A percentile compares a stretch with the other conserved stretches of the same genome.
Evolutionary conservation across 1,140 invertebrate species (phyloP).

Genomic region (Bombyx mori): DNA sequence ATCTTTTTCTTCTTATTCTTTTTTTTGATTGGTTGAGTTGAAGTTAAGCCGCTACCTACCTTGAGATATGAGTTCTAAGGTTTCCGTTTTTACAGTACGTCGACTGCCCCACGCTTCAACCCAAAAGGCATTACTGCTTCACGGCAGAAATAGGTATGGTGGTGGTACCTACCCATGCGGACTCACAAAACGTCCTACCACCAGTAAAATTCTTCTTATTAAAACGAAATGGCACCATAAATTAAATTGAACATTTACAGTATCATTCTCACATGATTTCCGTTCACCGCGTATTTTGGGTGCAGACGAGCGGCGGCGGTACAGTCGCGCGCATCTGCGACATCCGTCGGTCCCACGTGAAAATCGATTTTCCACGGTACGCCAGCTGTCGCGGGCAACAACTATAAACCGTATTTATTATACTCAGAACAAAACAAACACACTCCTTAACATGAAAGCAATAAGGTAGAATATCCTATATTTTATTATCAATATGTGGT

Average conservation of each 20-base stretch:
- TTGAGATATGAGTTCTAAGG: no score
- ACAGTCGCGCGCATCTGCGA: conserved; percentile 60
- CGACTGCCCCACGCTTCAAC: no score
- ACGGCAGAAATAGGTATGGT: no score
- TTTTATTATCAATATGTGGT: not conserved
- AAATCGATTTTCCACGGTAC: conserved; percentile 70
- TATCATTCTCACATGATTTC: conserved; percentile 25
- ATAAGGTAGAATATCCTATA: conserved; percentile 23
- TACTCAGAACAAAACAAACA: conserved; percentile 9
- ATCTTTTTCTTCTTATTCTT: no score
- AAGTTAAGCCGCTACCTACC: no score
- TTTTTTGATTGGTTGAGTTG: no score
- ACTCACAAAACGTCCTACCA: no score
- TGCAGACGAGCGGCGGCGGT: conserved; percentile 36
- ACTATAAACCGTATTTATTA: conserved; percentile 26
- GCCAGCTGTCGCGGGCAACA: conserved; percentile 64
- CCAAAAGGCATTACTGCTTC: no score
- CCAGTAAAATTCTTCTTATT: not conserved
- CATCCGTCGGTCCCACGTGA: conserved; percentile 64
- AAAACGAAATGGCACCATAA: not conserved
- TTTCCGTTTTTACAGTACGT: no score
- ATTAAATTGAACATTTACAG: not conserved
- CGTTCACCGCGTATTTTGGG: conserved; percentile 41
- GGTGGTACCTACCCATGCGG: no score
- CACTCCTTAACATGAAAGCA: conserved; percentile 11